These are phyloP conservation scores for Physocephala rufipes DNA, from an alignment of 2,888 invertebrate species.

Conservation along the genomic window DNA sequence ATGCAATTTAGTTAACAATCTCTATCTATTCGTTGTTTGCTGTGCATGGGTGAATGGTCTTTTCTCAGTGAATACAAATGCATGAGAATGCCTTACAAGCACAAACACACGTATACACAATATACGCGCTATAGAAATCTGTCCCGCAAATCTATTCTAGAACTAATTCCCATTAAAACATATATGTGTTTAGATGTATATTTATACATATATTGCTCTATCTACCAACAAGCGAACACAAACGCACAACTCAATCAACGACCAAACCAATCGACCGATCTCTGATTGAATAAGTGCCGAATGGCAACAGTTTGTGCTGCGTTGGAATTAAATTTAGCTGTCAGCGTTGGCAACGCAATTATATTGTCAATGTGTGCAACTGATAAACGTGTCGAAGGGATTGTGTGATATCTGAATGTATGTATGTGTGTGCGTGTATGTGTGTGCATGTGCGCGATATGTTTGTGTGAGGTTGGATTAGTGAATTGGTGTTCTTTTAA, in stretches of 20 bases:
- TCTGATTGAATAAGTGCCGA: not conserved
- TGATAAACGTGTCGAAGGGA: too few species aligned
- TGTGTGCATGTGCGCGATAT: not conserved
- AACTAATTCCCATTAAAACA: not conserved
- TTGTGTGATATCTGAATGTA: too few species aligned
- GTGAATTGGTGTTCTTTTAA: not conserved
- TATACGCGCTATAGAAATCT: not conserved
- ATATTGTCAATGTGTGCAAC: not conserved
- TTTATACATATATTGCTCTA: too few species aligned
- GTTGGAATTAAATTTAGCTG: slow-evolving; percentile 5
- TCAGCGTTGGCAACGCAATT: not conserved
- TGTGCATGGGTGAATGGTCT: not conserved
- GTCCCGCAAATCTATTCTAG: slow-evolving; percentile 1
- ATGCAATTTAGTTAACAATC: slow-evolving; percentile 22
- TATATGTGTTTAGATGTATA: not conserved
- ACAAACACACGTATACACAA: too few species aligned
- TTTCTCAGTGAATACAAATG: not conserved
- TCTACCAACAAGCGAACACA: not conserved
- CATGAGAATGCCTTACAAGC: too few species aligned
- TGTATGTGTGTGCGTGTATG: not conserved
- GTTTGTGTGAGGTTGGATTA: not conserved
- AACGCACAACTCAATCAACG: too few species aligned
- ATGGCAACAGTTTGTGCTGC: not conserved
- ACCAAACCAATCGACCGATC: not conserved
- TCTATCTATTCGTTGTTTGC: not conserved